Evolutionary conservation across 35 echinoderm and acorn worm genomes (phyloP).

Genomic region (Amphiura filiformis): DNA sequence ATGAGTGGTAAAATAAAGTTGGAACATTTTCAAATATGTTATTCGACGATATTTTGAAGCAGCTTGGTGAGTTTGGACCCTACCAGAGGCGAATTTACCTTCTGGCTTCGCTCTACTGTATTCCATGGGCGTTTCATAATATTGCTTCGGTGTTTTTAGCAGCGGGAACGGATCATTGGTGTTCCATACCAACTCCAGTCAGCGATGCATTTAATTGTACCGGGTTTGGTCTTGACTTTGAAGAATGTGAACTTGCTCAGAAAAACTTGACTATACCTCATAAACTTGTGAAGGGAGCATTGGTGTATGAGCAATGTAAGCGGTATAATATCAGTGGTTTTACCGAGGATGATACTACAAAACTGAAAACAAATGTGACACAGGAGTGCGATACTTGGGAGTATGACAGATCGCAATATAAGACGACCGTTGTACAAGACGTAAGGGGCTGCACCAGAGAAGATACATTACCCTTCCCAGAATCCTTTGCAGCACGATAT

Average conservation of each 20-base stretch:
- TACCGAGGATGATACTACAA: not conserved
- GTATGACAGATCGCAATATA: conserved; percentile 39
- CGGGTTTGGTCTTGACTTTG: too few relatives aligned
- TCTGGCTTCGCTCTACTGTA: not conserved
- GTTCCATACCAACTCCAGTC: not conserved
- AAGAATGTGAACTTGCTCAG: not conserved
- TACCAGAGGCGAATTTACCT: conserved; percentile 23
- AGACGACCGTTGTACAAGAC: conserved; percentile 11
- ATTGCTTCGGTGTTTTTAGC: not conserved
- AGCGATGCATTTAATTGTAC: not conserved
- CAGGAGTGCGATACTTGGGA: conserved; percentile 23
- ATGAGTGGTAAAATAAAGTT: too few relatives aligned
- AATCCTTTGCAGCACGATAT: not conserved
- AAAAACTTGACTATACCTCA: not conserved
- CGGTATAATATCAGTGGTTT: conserved; percentile 15
- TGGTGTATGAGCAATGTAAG: not conserved
- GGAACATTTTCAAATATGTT: conserved; percentile 18
- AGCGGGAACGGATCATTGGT: conserved; percentile 24
- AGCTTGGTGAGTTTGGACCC: conserved; percentile 17
- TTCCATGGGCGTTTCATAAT: not conserved
- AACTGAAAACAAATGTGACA: not conserved
- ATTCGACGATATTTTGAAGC: conserved; percentile 19
- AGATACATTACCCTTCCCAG: too few relatives aligned
- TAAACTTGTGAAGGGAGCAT: not conserved
- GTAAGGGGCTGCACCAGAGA: conserved; percentile 1